These are phyloP conservation scores for Aleiodes leptofemur DNA, from an alignment of 2,888 invertebrate species.

Conservation along the genomic window DNA sequence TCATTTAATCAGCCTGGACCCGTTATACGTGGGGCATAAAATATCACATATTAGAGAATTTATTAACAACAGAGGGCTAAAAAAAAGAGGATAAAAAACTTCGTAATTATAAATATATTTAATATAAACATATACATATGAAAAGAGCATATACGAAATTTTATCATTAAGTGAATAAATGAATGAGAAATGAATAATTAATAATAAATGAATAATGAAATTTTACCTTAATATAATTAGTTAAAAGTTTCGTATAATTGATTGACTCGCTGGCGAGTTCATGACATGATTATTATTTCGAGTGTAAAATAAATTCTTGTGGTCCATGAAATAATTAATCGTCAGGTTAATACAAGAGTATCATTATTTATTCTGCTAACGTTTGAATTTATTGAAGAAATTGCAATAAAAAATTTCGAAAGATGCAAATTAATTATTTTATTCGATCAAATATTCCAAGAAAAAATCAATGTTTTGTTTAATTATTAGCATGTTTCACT, in stretches of 20 bases:
- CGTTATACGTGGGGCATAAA: slow-evolving; percentile 1
- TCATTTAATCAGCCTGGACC: not conserved
- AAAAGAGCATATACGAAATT: slow-evolving; percentile 15
- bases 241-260: slow-evolving; percentile 58
- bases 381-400: slow-evolving; percentile 6
- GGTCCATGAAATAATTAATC: slow-evolving; percentile 10
- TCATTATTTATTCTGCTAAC: not conserved
- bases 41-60: slow-evolving; percentile 17
- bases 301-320: slow-evolving; percentile 50
- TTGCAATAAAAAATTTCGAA: not conserved
- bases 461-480: not conserved
- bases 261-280: slow-evolving; percentile 73
- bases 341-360: not conserved
- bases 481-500: not conserved
- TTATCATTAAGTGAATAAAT: slow-evolving; percentile 17
- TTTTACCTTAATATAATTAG: slow-evolving; percentile 59
- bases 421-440: slow-evolving; percentile 3
- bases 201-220: slow-evolving; percentile 50
- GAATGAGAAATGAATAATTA: not conserved
- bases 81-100: not conserved
- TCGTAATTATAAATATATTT: slow-evolving; percentile 17
- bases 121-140: slow-evolving; percentile 10
- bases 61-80: not conserved
- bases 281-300: slow-evolving; percentile 63
- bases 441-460: not conserved